Base-by-base conservation (phyloP, 23 tunicate genomes). In the Halocynthia aurantium region DNA sequence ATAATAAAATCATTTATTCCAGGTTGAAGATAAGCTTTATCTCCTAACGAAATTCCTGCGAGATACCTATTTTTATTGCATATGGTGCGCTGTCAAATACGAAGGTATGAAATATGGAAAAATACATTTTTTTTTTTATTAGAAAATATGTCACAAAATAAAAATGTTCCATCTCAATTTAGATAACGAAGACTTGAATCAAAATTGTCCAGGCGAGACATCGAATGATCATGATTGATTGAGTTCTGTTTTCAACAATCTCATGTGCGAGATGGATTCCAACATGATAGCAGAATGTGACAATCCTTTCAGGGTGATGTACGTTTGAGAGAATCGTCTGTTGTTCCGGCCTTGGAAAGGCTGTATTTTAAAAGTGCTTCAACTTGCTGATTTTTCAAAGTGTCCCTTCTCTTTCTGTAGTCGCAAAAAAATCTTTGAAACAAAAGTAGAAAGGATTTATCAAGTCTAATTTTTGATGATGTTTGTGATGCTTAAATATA, bases 11-110 rank as follows among this genome's bases (percentile, higher is more conserved):
- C 44, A 31, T 31, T 31, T 49, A 8, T 70, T 70, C 10, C 64
- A 74, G 78, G 20, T 69, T 12, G 82, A 78, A 52, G 98, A 92
- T 5, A 92, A 86, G 50, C 71, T 92, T 12, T 21, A 72, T 9
- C 49, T 79, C 67, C 50, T 92, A 67, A 92, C 98, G 5, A 80
- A 63, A 6, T 86, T 86, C 54, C 75, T 92, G 58, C 63, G 98
- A 67, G 73, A 81, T 56, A 17, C 73, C 51, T 92, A 86, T 57
- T 86, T 82, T 79, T 92, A 92, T 70, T 92, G 98, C 64, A 62
- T 92, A 51, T 92, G 98, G 98, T 92, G 98, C 70, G 92, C 93
- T 50, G 72, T 76, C 8, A 78, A 76, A 75, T 92, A 53, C 83
- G 61, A 62, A 78, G 92, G 78, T 74, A 53, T 5, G 78, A 10